These are phyloP conservation scores for Cavia porcellus DNA, from an alignment of 2,113 vertebrate species.

Conservation along the genomic window DNA sequence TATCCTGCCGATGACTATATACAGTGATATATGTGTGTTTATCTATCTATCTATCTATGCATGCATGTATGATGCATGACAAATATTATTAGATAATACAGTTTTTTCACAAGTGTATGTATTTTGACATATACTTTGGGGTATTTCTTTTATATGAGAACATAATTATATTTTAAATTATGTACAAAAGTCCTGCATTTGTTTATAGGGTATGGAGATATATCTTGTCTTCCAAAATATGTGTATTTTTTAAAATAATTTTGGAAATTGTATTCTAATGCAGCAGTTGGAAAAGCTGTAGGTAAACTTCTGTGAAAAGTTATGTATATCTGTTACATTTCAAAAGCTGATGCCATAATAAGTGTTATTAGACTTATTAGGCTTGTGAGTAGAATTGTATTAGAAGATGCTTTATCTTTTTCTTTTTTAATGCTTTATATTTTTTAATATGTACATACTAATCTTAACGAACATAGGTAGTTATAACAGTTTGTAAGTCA, in stretches of 20 bases:
- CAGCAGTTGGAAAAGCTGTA: slow-evolving; percentile 80
- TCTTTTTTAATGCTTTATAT: slow-evolving; percentile 61
- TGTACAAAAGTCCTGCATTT: neutral
- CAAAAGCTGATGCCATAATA: slow-evolving; percentile 79
- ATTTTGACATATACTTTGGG: neutral
- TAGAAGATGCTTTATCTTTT: slow-evolving; percentile 15
- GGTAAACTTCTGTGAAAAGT: slow-evolving; percentile 81
- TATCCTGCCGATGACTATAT: neutral
- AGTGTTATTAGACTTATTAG: slow-evolving; percentile 80
- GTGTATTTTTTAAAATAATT: neutral
- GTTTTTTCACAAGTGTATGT: neutral
- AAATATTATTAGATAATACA: neutral
- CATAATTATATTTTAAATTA: neutral
- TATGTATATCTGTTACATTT: slow-evolving; percentile 80
- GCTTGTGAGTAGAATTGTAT: slow-evolving; percentile 74
- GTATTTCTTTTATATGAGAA: neutral
- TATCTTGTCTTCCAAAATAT: neutral
- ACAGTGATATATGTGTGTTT: neutral
- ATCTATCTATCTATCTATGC: no score
- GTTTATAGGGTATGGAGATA: neutral
- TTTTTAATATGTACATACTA: slow-evolving; percentile 62
- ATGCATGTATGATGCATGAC: neutral
- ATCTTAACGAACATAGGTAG: neutral
- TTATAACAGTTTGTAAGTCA: neutral
- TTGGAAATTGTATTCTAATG: slow-evolving; percentile 75